Evolutionary conservation across 2,797 vertebrate species (phyloP), one percentile per base, ranked within the genome.

Genomic region (Somateria mollissima): DNA sequence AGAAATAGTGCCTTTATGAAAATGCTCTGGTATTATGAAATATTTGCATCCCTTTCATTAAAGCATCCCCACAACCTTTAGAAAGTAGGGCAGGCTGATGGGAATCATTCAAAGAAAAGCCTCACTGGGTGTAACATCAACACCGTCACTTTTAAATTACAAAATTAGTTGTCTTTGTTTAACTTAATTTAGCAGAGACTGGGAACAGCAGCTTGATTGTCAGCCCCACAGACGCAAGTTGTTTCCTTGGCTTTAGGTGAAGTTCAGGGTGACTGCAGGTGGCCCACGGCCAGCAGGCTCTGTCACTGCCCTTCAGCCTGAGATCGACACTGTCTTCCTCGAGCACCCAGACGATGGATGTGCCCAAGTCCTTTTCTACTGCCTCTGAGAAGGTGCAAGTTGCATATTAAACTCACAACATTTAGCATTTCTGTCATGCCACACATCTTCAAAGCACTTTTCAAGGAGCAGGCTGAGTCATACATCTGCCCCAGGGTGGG

Each of bases 31-130:
- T 67, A 76, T 95, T 87, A 93, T 56, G 81, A 92, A 93, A 90
- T 74, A 93, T 89, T 88, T 95, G 64, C 93, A 92, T 87, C 57
- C 49, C 74, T 96, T 92, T 92, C 86, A 94, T 96, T 94, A 91
- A 13, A 54, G 91, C 53, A 87, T 80, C 67, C 57, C 62, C 62
- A 94, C 36, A 93, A 84, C 47, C 51, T 75, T 66, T 65, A 92
- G 77, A 91, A 95, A 95, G 78, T 94, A 94, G 95, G 93, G 58
- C 89, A 95, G 84, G 61, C 64, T 75, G 75, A 89, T 3, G 1
- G 77, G 81, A 64, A 82, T 56, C 45, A 78, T 72, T 93, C 87
- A 97, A 95, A 80, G 69, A 69, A 91, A 91, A 91, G 21, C 39
- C 28, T 0, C 60, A 22, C 69, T 61, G 87, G 34, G 72, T 87